Base-by-base conservation (phyloP, 2,797 vertebrate genomes). In the Champsocephalus gunnari region DNA sequence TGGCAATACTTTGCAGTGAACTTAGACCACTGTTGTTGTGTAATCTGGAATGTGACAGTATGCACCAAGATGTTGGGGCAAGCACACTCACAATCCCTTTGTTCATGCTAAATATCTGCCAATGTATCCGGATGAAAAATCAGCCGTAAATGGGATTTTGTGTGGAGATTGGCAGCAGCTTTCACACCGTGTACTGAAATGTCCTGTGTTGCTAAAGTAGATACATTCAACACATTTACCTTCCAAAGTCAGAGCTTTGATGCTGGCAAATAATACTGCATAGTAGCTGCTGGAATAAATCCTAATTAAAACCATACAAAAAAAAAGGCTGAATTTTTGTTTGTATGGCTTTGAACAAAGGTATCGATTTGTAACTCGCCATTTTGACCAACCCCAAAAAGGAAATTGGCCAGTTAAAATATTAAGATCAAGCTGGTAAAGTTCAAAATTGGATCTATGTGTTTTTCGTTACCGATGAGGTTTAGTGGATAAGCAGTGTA, bases 41-140 rank as follows among this genome's bases (percentile, higher is more conserved):
- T 21, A 9, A 54, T 45, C 41, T 51, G 61, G 72, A 80, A 71
- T 83, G 73, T 79, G 69, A 77, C 66, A 56, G 53, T 57, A 59
- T 57, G 32, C 70, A 61, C 50, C 44, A 41, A 69, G 64, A 54
- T 5, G 11, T n/a, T 49, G 69, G 74, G 54, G 71, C 53, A 60
- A 61, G 38, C 64, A 34, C 32, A 67, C 55, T 9, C 13, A 5
- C 24, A 14, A 50, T 69, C 16, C 17, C n/a, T 21, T 34, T 58
- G 70, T 75, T 47, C 7, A 3, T 38, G 49, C 6, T n/a, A 58
- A 65, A 19, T 44, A 63, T 55, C 44, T 16, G 24, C 38, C 24
- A 9, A 41, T 54, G 45, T 21, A 16, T 43, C n/a, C 7, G 21
- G 44, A 41, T 14, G 38, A 77, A 12, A 43, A 60, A 50, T 12